Evolutionary conservation across 2,888 invertebrate genomes (phyloP).

Genomic region (Drosophila flavopinicola): DNA sequence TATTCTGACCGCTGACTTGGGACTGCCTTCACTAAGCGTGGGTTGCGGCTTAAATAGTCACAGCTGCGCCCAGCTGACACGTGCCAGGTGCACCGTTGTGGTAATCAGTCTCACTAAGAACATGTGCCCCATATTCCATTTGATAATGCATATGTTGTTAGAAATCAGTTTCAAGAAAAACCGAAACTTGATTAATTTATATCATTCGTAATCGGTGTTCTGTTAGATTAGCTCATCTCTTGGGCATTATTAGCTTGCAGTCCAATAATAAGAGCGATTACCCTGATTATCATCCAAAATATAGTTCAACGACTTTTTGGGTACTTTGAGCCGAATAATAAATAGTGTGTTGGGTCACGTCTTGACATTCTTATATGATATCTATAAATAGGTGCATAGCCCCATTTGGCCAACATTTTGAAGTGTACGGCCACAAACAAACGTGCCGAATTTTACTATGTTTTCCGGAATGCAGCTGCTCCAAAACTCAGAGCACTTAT

Average conservation of each 20-base stretch:
- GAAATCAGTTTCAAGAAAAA: background rate
- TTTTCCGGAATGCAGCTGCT: conserved; percentile 15
- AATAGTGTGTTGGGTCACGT: conserved; percentile 29
- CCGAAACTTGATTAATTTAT: background rate
- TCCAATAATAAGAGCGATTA: background rate
- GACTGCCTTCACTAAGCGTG: conserved; percentile 26
- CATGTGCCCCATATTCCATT: conserved; percentile 10
- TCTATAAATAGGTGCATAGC: conserved; percentile 5
- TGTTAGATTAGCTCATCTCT: background rate
- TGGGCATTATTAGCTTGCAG: background rate
- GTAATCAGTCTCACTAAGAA: conserved; percentile 23
- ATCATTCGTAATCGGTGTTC: background rate
- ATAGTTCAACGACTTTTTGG: conserved; percentile 44
- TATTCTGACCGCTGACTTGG: conserved; percentile 9
- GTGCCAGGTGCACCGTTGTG: conserved; percentile 18
- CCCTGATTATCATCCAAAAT: background rate
- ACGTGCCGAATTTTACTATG: conserved; percentile 31
- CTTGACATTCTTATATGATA: conserved; percentile 24
- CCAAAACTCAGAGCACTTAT: background rate
- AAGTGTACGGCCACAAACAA: conserved; percentile 1
- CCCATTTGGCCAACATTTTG: conserved; percentile 3
- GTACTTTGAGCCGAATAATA: background rate
- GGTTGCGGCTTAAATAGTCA: conserved; percentile 50
- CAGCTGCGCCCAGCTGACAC: conserved; percentile 2
- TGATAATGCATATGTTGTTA: conserved; percentile 16